Evolutionary conservation across 1,140 invertebrate species (phyloP), one percentile per base, ranked within the genome.

Genomic region (Ceratoteleas bidentatus): DNA sequence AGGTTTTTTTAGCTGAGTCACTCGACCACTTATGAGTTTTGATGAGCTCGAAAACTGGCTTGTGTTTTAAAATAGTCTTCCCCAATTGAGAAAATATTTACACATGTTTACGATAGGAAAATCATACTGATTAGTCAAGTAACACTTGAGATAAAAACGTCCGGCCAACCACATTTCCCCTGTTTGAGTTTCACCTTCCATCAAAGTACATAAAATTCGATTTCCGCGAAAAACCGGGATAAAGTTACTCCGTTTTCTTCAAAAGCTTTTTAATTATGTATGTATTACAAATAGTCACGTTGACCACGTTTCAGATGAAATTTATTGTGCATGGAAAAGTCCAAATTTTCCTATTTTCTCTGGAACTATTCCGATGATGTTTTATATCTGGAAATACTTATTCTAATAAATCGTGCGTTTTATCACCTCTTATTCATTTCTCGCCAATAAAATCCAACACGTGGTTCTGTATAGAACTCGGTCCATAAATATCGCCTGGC

Each of bases 111-210:
- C 50, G 45, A 60, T 49, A 60, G 6, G n/a, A 34, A 60, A 52
- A 50, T 70, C 15, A 70, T 66, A 50, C 38, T 60, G 33, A 70
- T 36, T 70, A 54, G 34, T 70, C 66, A 58, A 70, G 56, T 70
- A 45, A 40, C 56, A 60, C 66, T 70, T 40, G 10, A 70, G n/a
- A 57, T 47, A 40, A 58, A 60, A 60, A 54, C 16, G 38, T 13
- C 45, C n/a, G n/a, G 1, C n/a, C 6, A 38, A 64, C n/a, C 13
- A 56, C 33, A 10, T 56, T 53, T 65, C 36, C n/a, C 13, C 49
- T 36, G 40, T 65, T 40, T 11, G n/a, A 54, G 11, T 53, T 40
- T n/a, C 4, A 24, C 24, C 24, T 24, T 24, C 24, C 24, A 24
- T 24, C 1, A 24, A 24, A 24, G 24, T 24, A 24, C 24, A 24